A percentile compares a stretch with the other conserved stretches of the same genome.
Evolutionary conservation across 2,797 vertebrate genomes (phyloP).

Genomic region (Cyprinella venusta): DNA sequence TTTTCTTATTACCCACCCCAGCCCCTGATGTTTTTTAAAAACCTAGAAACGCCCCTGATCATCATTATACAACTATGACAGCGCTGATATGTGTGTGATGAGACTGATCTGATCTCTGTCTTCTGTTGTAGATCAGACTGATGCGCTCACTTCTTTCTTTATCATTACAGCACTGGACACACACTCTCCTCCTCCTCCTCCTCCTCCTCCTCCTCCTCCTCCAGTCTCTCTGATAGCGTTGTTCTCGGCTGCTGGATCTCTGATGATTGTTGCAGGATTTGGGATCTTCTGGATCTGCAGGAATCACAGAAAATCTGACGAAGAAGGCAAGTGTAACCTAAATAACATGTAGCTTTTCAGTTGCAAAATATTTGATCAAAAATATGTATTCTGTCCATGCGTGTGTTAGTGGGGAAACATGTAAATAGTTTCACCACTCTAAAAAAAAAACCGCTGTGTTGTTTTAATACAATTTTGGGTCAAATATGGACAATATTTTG

Average conservation of each 20-base stretch:
- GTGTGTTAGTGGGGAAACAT: background rate
- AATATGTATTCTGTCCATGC: background rate
- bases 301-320: background rate
- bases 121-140: background rate
- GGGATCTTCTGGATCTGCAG: background rate
- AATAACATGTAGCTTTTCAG: background rate
- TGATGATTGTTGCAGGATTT: background rate
- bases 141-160: background rate
- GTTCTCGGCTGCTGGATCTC: background rate
- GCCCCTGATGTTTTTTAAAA: too few relatives aligned
- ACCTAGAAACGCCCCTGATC: background rate
- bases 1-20: too few relatives aligned
- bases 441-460: too few relatives aligned
- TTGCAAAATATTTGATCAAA: background rate
- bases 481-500: too few relatives aligned
- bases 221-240: background rate
- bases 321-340: background rate
- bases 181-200: too few relatives aligned
- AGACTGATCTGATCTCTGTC: background rate
- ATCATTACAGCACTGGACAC: background rate
- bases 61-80: background rate
- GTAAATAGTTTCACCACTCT: background rate
- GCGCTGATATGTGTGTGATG: too few relatives aligned
- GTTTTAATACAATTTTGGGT: too few relatives aligned
- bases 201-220: too few relatives aligned